Percentiles rank a stretch among this genome's conserved stretches.
Evolutionary conservation across 2,113 vertebrate species (phyloP).

Genomic region (Psilopsiagon aymara): DNA sequence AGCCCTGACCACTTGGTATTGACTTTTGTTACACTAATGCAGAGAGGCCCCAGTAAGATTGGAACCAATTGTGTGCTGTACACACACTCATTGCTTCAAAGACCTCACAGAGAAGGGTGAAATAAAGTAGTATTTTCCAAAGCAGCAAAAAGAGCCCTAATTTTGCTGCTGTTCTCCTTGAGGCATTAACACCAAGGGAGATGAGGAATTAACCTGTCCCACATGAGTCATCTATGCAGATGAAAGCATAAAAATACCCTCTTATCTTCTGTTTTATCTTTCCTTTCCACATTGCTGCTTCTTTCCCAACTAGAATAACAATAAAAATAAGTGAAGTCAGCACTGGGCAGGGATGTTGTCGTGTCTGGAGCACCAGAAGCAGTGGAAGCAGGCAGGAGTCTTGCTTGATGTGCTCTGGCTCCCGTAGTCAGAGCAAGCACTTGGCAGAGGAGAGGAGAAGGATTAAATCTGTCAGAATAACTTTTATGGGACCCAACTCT

Average conservation of each 20-base stretch:
- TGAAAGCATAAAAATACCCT: background rate
- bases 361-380: constrained; percentile 31
- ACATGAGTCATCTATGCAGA: background rate
- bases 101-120: background rate
- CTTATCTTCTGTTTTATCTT: constrained; percentile 42
- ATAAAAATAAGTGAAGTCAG: constrained; percentile 6
- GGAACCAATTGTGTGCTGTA: background rate
- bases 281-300: background rate
- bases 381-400: constrained; percentile 7
- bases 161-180: background rate
- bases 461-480: constrained; percentile 54
- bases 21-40: constrained; percentile 18
- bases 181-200: background rate
- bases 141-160: background rate
- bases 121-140: background rate
- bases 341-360: background rate
- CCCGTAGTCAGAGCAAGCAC: background rate
- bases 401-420: background rate
- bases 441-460: constrained; percentile 32
- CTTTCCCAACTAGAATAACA: constrained; percentile 30
- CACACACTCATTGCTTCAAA: background rate
- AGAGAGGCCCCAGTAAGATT: background rate
- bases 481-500: constrained; percentile 40
- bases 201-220: constrained; percentile 4
- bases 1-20: background rate